These are phyloP conservation scores for Craterocephalus amniculus DNA, from an alignment of 2,797 vertebrate genomes.

Conservation along the genomic window DNA sequence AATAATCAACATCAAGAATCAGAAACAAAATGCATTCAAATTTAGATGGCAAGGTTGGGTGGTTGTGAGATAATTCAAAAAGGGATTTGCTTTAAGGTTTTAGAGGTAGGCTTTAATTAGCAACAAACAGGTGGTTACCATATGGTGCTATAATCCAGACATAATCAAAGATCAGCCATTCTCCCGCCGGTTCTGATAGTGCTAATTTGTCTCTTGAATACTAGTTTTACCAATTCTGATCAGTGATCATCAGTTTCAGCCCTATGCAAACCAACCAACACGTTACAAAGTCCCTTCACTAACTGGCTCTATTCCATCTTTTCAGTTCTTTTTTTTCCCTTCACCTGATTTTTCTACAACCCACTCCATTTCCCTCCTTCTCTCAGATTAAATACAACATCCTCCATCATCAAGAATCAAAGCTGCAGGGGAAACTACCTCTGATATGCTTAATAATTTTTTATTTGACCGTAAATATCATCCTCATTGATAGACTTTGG, in stretches of 20 bases:
- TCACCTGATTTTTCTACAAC: slow-evolving; percentile 31
- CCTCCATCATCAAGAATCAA: slow-evolving; percentile 52
- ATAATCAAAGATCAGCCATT: slow-evolving; percentile 52
- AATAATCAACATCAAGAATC: not conserved
- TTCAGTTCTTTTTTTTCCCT: slow-evolving; percentile 7
- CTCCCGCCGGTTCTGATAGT: slow-evolving; percentile 26
- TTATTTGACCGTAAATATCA: slow-evolving; percentile 28
- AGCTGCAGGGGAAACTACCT: slow-evolving; percentile 16
- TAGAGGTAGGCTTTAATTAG: not conserved
- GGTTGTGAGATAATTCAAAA: not conserved
- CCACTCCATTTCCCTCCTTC: slow-evolving; percentile 13
- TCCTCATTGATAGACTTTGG: slow-evolving; percentile 24
- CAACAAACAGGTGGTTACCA: slow-evolving; percentile 32
- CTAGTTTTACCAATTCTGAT: slow-evolving; percentile 51
- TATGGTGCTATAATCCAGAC: slow-evolving; percentile 40
- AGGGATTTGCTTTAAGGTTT: not conserved
- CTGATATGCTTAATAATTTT: slow-evolving; percentile 2
- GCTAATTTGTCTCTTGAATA: slow-evolving; percentile 34
- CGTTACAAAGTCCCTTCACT: slow-evolving; percentile 19
- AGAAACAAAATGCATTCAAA: not conserved
- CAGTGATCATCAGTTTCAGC: slow-evolving; percentile 50
- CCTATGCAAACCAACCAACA: slow-evolving; percentile 20
- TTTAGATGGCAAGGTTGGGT: not conserved
- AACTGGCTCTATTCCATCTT: slow-evolving; percentile 22
- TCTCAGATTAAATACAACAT: slow-evolving; percentile 17